A percentile compares a stretch with the other conserved stretches of the same genome.
These are phyloP conservation scores for Chloroceryle amazona DNA, from an alignment of 2,797 vertebrate species.

Conservation along the genomic window DNA sequence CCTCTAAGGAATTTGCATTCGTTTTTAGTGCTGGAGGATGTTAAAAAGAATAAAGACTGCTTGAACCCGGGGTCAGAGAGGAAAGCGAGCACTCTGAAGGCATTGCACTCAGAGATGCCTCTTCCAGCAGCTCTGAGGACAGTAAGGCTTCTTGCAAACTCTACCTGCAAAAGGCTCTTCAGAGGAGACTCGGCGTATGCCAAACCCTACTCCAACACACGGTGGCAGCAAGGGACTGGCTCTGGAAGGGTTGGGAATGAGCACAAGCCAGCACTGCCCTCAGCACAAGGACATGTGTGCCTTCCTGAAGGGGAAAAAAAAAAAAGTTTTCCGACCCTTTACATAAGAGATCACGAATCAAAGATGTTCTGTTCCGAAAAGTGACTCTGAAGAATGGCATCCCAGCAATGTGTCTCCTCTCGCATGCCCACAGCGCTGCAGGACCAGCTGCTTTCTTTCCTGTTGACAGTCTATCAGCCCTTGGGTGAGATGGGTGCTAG, in stretches of 20 bases:
- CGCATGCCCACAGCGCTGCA: fast-evolving
- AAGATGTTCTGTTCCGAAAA: not conserved
- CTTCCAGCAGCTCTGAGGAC: not conserved
- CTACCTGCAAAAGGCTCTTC: not conserved
- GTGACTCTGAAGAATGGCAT: not conserved
- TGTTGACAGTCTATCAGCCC: fast-evolving
- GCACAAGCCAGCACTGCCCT: not conserved
- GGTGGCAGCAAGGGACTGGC: conserved; percentile 67
- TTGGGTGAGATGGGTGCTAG: not conserved
- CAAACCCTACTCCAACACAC: not conserved
- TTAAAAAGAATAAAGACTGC: not conserved
- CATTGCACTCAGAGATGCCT: fast-evolving
- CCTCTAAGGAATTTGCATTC: no score
- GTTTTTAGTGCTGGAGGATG: fast-evolving
- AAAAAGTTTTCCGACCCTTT: not conserved
- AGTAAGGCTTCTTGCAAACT: not conserved
- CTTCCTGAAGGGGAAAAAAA: not conserved
- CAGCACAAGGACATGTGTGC: not conserved
- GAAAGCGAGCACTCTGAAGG: fast-evolving
- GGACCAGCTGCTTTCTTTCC: not conserved
- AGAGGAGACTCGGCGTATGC: fast-evolving
- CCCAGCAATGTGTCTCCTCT: not conserved
- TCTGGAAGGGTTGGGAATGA: not conserved
- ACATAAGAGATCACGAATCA: not conserved
- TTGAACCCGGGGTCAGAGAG: not conserved